Percentiles rank a stretch among this genome's conserved stretches.
Conservation (phyloP, 2,797 vertebrate species). For the Crocidura indochinensis region DNA sequence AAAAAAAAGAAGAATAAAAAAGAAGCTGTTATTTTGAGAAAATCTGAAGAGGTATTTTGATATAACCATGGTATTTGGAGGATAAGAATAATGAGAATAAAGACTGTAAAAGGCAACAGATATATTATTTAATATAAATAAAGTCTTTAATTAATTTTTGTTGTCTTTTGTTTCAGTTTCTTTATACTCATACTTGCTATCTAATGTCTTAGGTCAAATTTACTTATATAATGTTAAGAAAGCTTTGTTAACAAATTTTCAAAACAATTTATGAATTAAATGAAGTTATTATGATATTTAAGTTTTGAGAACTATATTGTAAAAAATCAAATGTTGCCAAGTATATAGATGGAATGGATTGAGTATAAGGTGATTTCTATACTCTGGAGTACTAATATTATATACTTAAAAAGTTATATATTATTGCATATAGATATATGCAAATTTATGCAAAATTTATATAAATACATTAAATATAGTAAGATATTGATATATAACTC, state of each 20-base stretch:
- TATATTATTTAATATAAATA: slow-evolving; percentile 1
- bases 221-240: neutral
- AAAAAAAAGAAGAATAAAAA: neutral
- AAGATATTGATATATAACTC: no score
- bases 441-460: no score
- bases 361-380: neutral
- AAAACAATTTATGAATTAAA: slow-evolving; percentile 7
- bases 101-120: neutral
- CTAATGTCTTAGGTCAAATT: slow-evolving; percentile 5
- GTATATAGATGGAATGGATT: neutral
- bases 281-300: neutral
- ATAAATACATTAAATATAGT: no score
- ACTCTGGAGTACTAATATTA: no score
- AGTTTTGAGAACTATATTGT: neutral
- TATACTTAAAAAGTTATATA: no score
- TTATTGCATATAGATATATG: no score
- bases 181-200: slow-evolving; percentile 24
- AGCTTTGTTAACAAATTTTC: slow-evolving; percentile 35
- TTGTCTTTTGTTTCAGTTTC: slow-evolving; percentile 37
- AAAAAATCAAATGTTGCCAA: neutral
- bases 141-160: neutral
- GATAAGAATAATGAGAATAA: neutral
- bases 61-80: neutral
- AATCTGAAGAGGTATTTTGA: slow-evolving; percentile 17
- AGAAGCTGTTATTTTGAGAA: slow-evolving; percentile 3